Base-by-base conservation (phyloP, 2,888 invertebrate species). In the Erebia aethiops region DNA sequence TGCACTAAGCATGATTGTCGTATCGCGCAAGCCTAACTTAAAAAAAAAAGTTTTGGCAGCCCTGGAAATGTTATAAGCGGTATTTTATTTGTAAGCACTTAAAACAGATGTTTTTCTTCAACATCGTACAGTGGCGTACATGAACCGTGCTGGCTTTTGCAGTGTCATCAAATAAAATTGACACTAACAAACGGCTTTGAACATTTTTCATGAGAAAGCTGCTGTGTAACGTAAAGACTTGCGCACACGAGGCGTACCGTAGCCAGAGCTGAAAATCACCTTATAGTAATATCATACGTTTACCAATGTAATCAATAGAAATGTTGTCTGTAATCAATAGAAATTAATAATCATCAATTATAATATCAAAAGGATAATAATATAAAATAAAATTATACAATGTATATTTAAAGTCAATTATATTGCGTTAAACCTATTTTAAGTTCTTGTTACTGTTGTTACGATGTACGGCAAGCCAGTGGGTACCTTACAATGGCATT, bases 111-210 rank as follows among this genome's bases (percentile, higher is more conserved):
- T 61, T 61, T 46, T 61, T 46, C 18, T 46, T 46, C 13, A 46
- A 61, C 21, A 46, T 41, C 8, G 7, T 13, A 13, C 5, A 7
- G 14, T 13, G 1, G 11, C 11, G 3, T 11, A 43, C 46, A 35
- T 16, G 41, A 52, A 49, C 57, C 62, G 51, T 41, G 66, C 60
- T 52, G 35, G 35, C 49, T 63, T 67, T 67, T 70, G 60, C 70
- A 46, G 46, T 64, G 58, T 72, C 72, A 72, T 70, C 70, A 61
- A 63, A 72, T 51, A 58, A 72, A 67, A 72, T 70, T 72, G 70
- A 72, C 67, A 70, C 61, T 67, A 70, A 70, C 60, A 67, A 64
- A 60, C 41, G 54, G 49, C 62, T 62, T 21, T 49, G 62, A 49
- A 64, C 64, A 64, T 64, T 64, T 64, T 64, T 64, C 64, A 41